Evolutionary conservation across 1,140 invertebrate genomes (phyloP), one percentile per base, ranked within the genome.

Genomic region (Neocloeon triangulifer): DNA sequence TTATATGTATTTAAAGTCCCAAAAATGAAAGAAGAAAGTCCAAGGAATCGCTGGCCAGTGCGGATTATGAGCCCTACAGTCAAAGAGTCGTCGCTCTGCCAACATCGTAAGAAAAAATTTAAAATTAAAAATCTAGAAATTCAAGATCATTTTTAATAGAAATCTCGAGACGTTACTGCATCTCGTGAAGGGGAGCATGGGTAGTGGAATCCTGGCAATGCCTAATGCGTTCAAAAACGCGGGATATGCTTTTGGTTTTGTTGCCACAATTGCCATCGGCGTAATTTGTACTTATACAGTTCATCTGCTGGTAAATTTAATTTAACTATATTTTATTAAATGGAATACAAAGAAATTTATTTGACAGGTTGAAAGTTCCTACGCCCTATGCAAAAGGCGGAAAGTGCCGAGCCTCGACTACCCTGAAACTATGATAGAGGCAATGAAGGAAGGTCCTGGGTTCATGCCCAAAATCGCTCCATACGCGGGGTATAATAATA

Each of bases 401-500:
- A 14, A 17, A 5, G 14, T 13, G 9, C 27, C 27, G 13, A 29
- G 27, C 9, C 27, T 29, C 10, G 18, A 29, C n/a, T 29, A 29
- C 18, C 27, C 27, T 10, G 18, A 14, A 9, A 29, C 27, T n/a
- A 17, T 17, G 4, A 3, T 16, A 13, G 5, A 16, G 3, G 27
- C 27, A 3, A 16, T 29, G 5, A 17, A 14, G 2, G 8, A n/a
- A 9, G 27, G 27, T 4, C 27, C 27, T 4, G 14, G 14, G 27
- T 8, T 16, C n/a, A n/a, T n/a, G 2, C 14, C 27, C 3, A 29
- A 32, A 26, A 19, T 46, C 4, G 36, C 73, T 0, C 50, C 62
- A 3, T 64, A 61, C 41, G 64, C 71, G 23, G 61, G 53, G 58
- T 71, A n/a, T n/a, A n/a, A n/a, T n/a, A n/a, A n/a, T n/a, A n/a